These are phyloP conservation scores for Ctena decussata DNA, from an alignment of 2,888 invertebrate genomes.

Conservation along the genomic window DNA sequence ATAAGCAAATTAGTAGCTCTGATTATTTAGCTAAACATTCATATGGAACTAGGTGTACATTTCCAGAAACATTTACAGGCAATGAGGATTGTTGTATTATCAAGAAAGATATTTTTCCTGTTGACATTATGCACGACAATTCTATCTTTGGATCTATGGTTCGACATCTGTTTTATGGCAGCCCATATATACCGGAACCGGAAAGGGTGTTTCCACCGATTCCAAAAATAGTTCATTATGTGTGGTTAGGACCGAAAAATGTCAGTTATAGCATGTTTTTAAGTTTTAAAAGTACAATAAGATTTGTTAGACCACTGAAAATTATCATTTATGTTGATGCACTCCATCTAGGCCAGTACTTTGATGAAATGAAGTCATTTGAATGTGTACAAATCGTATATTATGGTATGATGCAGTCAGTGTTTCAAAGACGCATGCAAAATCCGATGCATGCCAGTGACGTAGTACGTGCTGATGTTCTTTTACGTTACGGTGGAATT, in stretches of 20 bases:
- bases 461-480: constrained; percentile 79
- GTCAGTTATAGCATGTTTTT: neutral
- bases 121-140: neutral
- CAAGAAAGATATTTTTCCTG: neutral
- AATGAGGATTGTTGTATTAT: neutral
- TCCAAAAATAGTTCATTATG: neutral
- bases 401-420: neutral
- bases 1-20: too few relatives aligned
- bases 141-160: neutral
- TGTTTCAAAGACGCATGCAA: neutral
- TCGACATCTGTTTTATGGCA: neutral
- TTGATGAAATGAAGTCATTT: neutral
- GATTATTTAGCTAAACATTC: neutral
- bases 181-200: neutral
- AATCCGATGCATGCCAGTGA: constrained; percentile 72
- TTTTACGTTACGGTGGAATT: constrained; percentile 82
- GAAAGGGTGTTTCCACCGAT: neutral
- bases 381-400: neutral
- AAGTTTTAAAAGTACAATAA: neutral
- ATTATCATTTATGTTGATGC: neutral
- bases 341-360: neutral
- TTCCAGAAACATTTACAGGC: neutral
- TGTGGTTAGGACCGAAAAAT: neutral
- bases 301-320: neutral
- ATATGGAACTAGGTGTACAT: neutral